Base-by-base conservation (phyloP, 2,888 invertebrate genomes). In the Hylaea fasciaria region DNA sequence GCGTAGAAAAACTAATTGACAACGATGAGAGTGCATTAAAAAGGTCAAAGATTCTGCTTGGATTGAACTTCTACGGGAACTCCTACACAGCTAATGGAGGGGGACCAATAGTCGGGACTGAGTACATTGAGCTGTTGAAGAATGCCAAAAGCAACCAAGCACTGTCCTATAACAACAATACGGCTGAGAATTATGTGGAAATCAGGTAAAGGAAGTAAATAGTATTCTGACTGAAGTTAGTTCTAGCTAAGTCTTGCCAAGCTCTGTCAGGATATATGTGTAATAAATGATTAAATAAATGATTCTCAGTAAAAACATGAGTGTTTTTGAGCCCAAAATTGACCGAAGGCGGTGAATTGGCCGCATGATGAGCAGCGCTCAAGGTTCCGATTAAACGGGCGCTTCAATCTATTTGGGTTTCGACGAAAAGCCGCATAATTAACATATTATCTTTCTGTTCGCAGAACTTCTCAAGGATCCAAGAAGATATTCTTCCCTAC, bases 1-100 rank as follows among this genome's bases (percentile, higher is more conserved):
- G 97, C 76, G 92, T 98, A 5, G 95, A 96, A 76, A 93, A 94
- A 56, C 90, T 98, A 56, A 94, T 95, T 13, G 95, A 96, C 5
- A 88, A 93, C 57, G 90, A 92, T 47, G 89, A 91, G 0, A 91
- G 92, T 43, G 83, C 91, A 47, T 86, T 92, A 3, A 95, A 95
- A 74, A 92, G 97, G 44, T 86, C 93, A 4, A 97, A 98, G 88
- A 96, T 98, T 63, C 91, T 98, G 12, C 89, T 98, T 68, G 98
- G 98, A 0, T 83, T 98, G 7, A 99, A 98, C 84, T 98, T 98
- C 89, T 99, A 98, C 86, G 98, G 98, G 0, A 96, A 97, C 81
- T 96, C 97, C 69, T 98, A 96, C 74, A 96, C 95, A 0, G 94
- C 95, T 0, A 95, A 95, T 71, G 96, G 97, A 2, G 98, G 97